Conservation (phyloP, 2,113 vertebrate species). For the Oceanodroma tethys region DNA sequence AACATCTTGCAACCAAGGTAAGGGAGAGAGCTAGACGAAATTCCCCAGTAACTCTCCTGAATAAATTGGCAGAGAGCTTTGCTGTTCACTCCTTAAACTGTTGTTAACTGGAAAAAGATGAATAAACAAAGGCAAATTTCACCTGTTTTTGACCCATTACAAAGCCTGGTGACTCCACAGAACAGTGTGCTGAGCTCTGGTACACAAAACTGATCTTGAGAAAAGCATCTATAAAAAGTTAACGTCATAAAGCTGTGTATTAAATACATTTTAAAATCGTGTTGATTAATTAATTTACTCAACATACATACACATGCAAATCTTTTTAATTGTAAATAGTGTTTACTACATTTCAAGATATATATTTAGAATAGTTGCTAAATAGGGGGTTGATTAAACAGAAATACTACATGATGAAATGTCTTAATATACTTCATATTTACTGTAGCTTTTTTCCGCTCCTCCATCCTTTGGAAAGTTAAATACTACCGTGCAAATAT, state of each 20-base stretch:
- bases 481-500: constrained; percentile 56
- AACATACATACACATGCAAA: not conserved
- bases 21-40: not conserved
- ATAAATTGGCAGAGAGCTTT: not conserved
- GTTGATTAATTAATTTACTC: not conserved
- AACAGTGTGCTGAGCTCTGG: not conserved
- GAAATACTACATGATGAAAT: constrained; percentile 31
- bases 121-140: not conserved
- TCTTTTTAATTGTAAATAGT: not conserved
- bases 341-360: not conserved
- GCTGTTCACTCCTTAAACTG: not conserved
- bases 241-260: not conserved
- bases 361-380: not conserved
- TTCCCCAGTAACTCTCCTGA: not conserved
- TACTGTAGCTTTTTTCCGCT: not conserved
- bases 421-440: constrained; percentile 34
- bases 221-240: not conserved
- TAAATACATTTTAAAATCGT: not conserved
- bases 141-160: not conserved
- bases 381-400: not conserved
- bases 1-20: not conserved
- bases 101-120: not conserved
- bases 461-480: constrained; percentile 31
- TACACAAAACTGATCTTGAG: not conserved
- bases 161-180: not conserved